Percentiles rank a stretch among this genome's conserved stretches.
Evolutionary conservation across 1,140 invertebrate species (phyloP).

Genomic region (Drosophila kurseongensis): DNA sequence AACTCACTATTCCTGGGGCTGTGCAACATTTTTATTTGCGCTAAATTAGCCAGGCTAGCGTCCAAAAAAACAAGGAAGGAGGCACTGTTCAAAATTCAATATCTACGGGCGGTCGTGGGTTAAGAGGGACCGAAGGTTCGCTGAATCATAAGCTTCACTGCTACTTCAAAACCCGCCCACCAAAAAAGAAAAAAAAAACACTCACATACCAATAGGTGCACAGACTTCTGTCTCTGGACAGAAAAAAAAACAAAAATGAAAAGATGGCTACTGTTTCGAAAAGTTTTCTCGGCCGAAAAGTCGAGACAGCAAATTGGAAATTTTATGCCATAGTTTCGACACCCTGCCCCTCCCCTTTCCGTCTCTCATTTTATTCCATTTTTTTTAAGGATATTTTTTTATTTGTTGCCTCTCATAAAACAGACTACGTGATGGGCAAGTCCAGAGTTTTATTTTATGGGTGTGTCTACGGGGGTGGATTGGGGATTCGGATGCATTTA

Average conservation of each 20-base stretch:
- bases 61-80: not conserved
- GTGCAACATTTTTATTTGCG: constrained; percentile 76
- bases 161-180: constrained; percentile 11
- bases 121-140: constrained; percentile 10
- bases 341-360: not conserved
- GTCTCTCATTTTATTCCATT: not conserved
- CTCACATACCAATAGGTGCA: constrained; percentile 2
- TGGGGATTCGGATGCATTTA: constrained; percentile 3
- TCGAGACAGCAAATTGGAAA: constrained; percentile 77
- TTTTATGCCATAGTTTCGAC: constrained; percentile 76
- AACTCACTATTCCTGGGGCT: constrained; percentile 32
- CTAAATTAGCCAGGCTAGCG: constrained; percentile 62
- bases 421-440: constrained; percentile 38
- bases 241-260: not conserved
- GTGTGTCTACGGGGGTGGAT: not conserved
- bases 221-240: not conserved
- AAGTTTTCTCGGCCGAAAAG: constrained; percentile 68
- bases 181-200: constrained; percentile 15
- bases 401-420: constrained; percentile 39
- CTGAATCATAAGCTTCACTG: constrained; percentile 50
- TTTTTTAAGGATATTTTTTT: constrained; percentile 17
- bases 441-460: constrained; percentile 20
- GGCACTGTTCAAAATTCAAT: constrained; percentile 40
- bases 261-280: constrained; percentile 38
- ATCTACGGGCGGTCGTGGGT: constrained; percentile 27